Conservation (phyloP, 2,888 invertebrate species). For the Meandrusa payeni region DNA sequence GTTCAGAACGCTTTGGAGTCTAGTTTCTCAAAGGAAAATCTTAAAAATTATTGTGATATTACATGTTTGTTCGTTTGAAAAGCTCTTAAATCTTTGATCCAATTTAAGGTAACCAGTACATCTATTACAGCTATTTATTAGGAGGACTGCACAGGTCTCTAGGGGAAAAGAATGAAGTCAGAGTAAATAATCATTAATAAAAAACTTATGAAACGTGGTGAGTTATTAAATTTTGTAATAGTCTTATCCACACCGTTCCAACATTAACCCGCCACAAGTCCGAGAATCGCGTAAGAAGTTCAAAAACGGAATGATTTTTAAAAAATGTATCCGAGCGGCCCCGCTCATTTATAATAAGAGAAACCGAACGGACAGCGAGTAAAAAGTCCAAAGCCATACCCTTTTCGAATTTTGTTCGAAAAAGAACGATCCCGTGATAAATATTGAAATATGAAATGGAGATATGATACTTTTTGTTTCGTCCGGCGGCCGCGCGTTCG, state of each 20-base stretch:
- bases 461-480: conserved; percentile 63
- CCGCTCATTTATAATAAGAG: conserved; percentile 71
- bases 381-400: conserved; percentile 44
- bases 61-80: no score
- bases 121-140: no score
- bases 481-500: conserved; percentile 29
- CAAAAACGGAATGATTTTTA: conserved; percentile 60
- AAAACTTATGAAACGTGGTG: no score
- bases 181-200: no score
- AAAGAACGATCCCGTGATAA: conserved; percentile 76
- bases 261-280: conserved; percentile 20
- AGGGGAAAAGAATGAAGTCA: no score
- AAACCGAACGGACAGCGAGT: conserved; percentile 44
- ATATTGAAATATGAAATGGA: conserved; percentile 78
- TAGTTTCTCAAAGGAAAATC: no score
- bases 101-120: no score
- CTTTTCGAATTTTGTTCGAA: conserved; percentile 73
- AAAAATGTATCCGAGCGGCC: conserved; percentile 51
- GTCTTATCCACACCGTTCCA: conserved; percentile 5
- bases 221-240: no score
- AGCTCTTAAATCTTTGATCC: no score
- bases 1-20: no score
- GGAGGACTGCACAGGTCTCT: no score
- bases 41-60: no score
- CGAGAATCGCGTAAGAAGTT: conserved; percentile 44